These are phyloP conservation scores for Drosophila niveifrons DNA, from an alignment of 2,888 invertebrate species.

Conservation along the genomic window DNA sequence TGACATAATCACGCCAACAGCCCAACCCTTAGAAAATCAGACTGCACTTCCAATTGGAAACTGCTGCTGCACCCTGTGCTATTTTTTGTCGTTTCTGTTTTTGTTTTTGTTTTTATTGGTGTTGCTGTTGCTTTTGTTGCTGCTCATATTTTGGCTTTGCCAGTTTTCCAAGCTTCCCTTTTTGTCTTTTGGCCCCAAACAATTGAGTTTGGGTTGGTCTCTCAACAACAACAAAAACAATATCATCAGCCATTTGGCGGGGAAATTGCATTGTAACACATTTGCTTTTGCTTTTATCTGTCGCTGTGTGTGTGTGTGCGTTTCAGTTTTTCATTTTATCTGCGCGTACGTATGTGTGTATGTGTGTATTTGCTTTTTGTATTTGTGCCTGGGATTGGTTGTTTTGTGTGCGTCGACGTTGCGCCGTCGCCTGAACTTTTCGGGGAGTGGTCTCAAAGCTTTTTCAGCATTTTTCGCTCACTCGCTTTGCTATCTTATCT, in stretches of 20 bases:
- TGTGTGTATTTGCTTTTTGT: conserved; percentile 61
- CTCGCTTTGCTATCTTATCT: conserved; percentile 33
- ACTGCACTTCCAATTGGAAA: conserved; percentile 77
- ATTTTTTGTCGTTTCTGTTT: conserved; percentile 27
- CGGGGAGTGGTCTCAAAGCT: conserved; percentile 83
- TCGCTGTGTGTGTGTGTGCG: conserved; percentile 40
- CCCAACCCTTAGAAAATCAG: conserved; percentile 78
- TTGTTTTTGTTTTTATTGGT: conserved; percentile 26
- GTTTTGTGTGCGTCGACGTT: conserved; percentile 74
- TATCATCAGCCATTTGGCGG: conserved; percentile 51
- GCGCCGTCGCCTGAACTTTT: conserved; percentile 74
- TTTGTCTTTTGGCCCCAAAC: conserved; percentile 61
- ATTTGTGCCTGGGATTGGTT: conserved; percentile 79
- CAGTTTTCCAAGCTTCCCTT: conserved; percentile 73
- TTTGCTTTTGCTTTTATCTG: conserved; percentile 61
- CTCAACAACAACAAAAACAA: conserved; percentile 48
- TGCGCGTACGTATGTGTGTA: conserved; percentile 31
- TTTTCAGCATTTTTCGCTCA: conserved; percentile 69
- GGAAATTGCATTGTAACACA: conserved; percentile 78
- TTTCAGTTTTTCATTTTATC: conserved; percentile 50
- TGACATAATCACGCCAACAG: conserved; percentile 79
- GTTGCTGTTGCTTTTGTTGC: conserved; percentile 45
- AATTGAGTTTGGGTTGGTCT: conserved; percentile 80
- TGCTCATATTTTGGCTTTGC: conserved; percentile 71
- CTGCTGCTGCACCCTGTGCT: conserved; percentile 75